Conservation (phyloP, 2,888 invertebrate genomes). For the Peribatodes rhomboidaria region DNA sequence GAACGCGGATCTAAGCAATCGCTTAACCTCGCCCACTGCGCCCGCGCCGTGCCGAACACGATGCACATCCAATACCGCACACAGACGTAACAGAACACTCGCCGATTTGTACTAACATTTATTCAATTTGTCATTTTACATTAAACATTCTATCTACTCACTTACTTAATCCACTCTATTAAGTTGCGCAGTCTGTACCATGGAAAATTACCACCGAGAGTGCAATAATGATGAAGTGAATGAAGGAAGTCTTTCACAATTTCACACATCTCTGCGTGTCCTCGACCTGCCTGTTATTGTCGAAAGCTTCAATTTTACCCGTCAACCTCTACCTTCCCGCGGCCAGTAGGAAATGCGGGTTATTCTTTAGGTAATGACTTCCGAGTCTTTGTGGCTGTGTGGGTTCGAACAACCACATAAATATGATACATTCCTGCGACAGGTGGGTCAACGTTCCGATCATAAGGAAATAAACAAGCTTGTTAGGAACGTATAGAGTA, state of each 20-base stretch:
- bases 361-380: conserved; percentile 46
- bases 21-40: conserved; percentile 86
- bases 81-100: conserved; percentile 40
- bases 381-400: conserved; percentile 38
- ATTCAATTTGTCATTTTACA: conserved; percentile 46
- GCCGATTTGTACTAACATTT: conserved; percentile 44
- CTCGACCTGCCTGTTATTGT: conserved; percentile 46
- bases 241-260: conserved; percentile 49
- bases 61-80: conserved; percentile 50
- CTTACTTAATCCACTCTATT: conserved; percentile 13
- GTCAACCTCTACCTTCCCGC: conserved; percentile 46
- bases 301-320: conserved; percentile 49
- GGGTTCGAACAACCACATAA: neutral
- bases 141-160: conserved; percentile 29
- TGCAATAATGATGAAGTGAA: conserved; percentile 28
- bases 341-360: conserved; percentile 47
- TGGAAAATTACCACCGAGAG: conserved; percentile 43
- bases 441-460: conserved; percentile 15
- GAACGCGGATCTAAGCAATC: conserved; percentile 87
- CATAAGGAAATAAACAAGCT: conserved; percentile 24
- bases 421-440: conserved; percentile 9
- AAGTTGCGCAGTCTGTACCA: conserved; percentile 27
- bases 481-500: conserved; percentile 27
- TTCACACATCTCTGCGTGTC: conserved; percentile 44
- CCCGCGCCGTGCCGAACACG: conserved; percentile 59